A percentile compares a stretch with the other conserved stretches of the same genome.
Conservation (phyloP, 92 coral and sea anemone genomes). For the Virgularia gustaviana region DNA sequence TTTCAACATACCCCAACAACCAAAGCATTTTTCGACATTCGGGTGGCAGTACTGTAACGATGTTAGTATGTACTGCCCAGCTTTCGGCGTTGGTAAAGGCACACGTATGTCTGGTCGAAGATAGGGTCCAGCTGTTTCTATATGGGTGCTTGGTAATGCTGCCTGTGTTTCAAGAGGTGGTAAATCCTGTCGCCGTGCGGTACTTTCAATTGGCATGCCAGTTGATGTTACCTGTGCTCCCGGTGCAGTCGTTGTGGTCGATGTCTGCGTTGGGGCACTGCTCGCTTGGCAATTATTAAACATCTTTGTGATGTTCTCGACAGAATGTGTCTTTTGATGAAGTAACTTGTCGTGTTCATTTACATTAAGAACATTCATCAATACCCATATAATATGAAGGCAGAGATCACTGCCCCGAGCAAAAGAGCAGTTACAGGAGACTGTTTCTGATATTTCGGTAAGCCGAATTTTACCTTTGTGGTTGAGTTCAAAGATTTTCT, state of each 20-base stretch:
- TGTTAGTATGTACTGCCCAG: constrained; percentile 18
- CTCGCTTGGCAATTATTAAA: background rate
- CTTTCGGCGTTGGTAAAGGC: background rate
- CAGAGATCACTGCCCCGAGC: constrained; percentile 50
- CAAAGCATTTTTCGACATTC: constrained; percentile 25
- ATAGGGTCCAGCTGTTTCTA: background rate
- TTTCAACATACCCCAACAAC: constrained; percentile 22
- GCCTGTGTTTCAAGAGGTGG: background rate
- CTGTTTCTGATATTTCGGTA: constrained; percentile 53
- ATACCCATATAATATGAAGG: constrained; percentile 50
- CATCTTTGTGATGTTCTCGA: constrained; percentile 21
- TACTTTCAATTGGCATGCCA: background rate
- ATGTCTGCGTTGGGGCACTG: background rate
- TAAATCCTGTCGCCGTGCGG: background rate
- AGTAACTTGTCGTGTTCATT: constrained; percentile 53
- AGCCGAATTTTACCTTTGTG: constrained; percentile 40
- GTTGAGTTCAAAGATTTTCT: constrained; percentile 52
- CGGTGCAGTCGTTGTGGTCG: too few relatives aligned
- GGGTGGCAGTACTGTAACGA: constrained; percentile 36
- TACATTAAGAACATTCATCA: constrained; percentile 44
- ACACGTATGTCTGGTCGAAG: background rate
- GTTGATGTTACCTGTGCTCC: too few relatives aligned
- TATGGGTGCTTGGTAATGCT: background rate
- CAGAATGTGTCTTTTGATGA: constrained; percentile 47
- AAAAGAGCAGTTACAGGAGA: constrained; percentile 54